These are phyloP conservation scores for Camptogramma bilineatum DNA, from an alignment of 2,888 invertebrate species.

Conservation along the genomic window DNA sequence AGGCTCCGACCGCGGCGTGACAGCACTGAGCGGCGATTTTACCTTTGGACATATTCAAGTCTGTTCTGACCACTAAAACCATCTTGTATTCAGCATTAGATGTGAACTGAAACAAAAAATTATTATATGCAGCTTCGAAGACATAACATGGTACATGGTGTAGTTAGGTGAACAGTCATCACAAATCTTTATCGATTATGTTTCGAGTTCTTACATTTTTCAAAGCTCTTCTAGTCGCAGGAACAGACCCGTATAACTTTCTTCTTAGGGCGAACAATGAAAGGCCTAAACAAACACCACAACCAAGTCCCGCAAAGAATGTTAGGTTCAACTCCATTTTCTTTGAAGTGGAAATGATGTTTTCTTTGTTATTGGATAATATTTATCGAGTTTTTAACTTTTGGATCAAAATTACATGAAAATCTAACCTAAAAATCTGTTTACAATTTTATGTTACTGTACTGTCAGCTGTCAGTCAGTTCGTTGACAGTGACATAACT, in stretches of 20 bases:
- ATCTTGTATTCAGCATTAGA: conserved; percentile 89
- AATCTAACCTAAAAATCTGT: background rate
- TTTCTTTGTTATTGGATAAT: conserved; percentile 9
- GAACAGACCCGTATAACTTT: conserved; percentile 59
- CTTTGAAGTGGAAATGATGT: conserved; percentile 63
- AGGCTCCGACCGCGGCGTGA: conserved; percentile 97
- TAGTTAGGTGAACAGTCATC: too few relatives aligned
- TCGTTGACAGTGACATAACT: background rate
- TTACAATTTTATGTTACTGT: background rate
- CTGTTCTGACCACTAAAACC: conserved; percentile 94
- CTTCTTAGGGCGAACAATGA: conserved; percentile 68
- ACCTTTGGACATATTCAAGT: conserved; percentile 97
- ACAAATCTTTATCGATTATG: background rate
- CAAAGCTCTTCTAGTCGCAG: conserved; percentile 35
- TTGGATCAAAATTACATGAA: background rate
- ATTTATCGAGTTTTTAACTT: background rate
- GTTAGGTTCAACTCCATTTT: conserved; percentile 74
- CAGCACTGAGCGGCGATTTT: conserved; percentile 97
- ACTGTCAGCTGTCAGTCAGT: background rate
- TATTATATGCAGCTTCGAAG: background rate
- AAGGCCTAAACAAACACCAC: conserved; percentile 78
- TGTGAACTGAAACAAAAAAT: conserved; percentile 62
- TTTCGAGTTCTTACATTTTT: conserved; percentile 30
- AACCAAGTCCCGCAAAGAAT: conserved; percentile 75
- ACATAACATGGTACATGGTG: background rate